Evolutionary conservation across 2,888 invertebrate species (phyloP), one percentile per base, ranked within the genome.

Genomic region (Chrysina gloriosa): DNA sequence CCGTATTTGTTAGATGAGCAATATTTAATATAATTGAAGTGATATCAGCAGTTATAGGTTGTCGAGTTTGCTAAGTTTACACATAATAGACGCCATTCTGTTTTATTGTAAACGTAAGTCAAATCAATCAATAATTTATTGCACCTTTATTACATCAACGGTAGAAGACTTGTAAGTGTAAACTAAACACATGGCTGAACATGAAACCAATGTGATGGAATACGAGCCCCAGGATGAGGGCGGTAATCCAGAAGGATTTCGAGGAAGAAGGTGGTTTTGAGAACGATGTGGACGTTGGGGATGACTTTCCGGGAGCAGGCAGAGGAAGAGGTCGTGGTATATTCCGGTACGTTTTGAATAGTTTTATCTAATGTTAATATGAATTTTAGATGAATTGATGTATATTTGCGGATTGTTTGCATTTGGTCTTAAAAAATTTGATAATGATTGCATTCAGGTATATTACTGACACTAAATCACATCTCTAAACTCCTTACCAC

Each of bases 301-400:
- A 85, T 72, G 86, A 85, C 75, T 85, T 85, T 75, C 58, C 39
- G 25, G 58, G 58, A 11, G 78, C 83, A 61, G 82, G 82, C 31
- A 79, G 84, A 69, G 84, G 79, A 16, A 75, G 82, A 69, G 80
- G 85, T 27, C 80, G 86, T 73, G 85, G 85, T 67, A 84, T 83
- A 63, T 86, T 86, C 74, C 84, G 85, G 86, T 86, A 81, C 76
- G 69, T 70, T 25, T 6, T 42, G 27, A 54, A 47, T 61, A 14
- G 52, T 27, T 5, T 27, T 25, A 52, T 52, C 34, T 45, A 63
- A n/a, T n/a, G n/a, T n/a, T n/a, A n/a, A n/a, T n/a, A n/a, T n/a
- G n/a, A n/a, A n/a, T n/a, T n/a, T n/a, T n/a, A n/a, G n/a, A n/a
- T n/a, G n/a, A n/a, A n/a, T n/a, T n/a, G n/a, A n/a, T n/a, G n/a